Evolutionary conservation across 2,888 invertebrate species (phyloP).

Genomic region (Diogma glabrata): DNA sequence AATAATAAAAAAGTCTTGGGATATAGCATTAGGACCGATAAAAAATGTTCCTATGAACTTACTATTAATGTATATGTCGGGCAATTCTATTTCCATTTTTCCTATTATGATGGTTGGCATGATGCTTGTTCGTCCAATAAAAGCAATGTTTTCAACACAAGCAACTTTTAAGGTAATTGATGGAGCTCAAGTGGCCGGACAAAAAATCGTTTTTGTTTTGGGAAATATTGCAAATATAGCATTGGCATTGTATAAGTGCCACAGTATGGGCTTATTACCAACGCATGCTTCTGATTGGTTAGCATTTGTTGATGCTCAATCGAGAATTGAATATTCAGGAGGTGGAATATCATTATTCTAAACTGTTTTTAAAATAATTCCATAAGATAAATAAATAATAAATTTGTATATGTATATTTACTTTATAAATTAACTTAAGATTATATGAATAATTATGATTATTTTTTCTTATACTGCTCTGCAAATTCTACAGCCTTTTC

Average conservation of each 20-base stretch:
- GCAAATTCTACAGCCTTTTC: slow-evolving; percentile 57
- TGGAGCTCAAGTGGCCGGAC: slow-evolving; percentile 77
- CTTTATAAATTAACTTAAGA: not conserved
- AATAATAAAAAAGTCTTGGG: slow-evolving; percentile 93
- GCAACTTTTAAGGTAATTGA: slow-evolving; percentile 90
- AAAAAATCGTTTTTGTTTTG: slow-evolving; percentile 85
- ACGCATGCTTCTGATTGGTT: slow-evolving; percentile 98
- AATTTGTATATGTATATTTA: slow-evolving; percentile 2
- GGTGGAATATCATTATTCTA: slow-evolving; percentile 59
- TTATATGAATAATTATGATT: not conserved
- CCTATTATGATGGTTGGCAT: slow-evolving; percentile 99
- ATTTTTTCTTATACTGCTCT: slow-evolving; percentile 46
- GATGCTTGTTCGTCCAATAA: slow-evolving; percentile 92
- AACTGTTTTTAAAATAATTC: slow-evolving; percentile 14
- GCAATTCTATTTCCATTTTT: slow-evolving; percentile 97
- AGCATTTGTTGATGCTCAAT: slow-evolving; percentile 88
- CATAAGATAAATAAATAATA: slow-evolving; percentile 7
- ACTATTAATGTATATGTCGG: slow-evolving; percentile 99
- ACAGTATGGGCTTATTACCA: slow-evolving; percentile 93
- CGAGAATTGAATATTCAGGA: slow-evolving; percentile 72
- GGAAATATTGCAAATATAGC: slow-evolving; percentile 88
- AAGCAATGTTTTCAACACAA: slow-evolving; percentile 84
- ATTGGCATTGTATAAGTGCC: slow-evolving; percentile 91
- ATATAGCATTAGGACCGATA: slow-evolving; percentile 84
- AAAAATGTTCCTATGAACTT: slow-evolving; percentile 93